Conservation (phyloP, 2,113 vertebrate genomes). For the Xyrauchen texanus region DNA sequence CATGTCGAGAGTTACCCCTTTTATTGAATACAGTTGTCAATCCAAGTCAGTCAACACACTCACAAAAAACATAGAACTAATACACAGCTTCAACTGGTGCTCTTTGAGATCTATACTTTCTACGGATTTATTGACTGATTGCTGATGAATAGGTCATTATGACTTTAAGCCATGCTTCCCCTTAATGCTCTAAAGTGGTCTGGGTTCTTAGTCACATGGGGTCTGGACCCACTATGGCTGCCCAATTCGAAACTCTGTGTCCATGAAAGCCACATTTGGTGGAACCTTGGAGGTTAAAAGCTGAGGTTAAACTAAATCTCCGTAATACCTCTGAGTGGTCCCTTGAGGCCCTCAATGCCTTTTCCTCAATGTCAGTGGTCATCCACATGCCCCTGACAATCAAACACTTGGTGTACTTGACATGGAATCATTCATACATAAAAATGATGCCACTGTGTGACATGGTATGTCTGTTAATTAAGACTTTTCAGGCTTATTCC, state of each 20-base stretch:
- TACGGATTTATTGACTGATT: neutral
- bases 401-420: neutral
- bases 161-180: constrained; percentile 14
- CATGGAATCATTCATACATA: neutral
- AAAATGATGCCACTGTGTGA: neutral
- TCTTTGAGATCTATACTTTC: neutral
- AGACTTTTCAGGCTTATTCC: too few relatives aligned
- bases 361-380: constrained; percentile 17
- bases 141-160: constrained; percentile 53
- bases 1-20: too few relatives aligned
- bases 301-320: constrained; percentile 29
- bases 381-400: constrained; percentile 11
- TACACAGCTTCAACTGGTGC: neutral
- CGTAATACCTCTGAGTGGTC: constrained; percentile 39
- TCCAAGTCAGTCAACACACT: too few relatives aligned
- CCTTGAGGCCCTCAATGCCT: constrained; percentile 27
- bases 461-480: neutral
- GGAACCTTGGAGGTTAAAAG: constrained; percentile 44
- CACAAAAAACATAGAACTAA: neutral
- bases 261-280: constrained; percentile 22
- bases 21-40: too few relatives aligned
- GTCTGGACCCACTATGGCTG: constrained; percentile 30
- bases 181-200: constrained; percentile 45
- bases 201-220: constrained; percentile 34
- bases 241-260: neutral